Evolutionary conservation across 2,888 invertebrate genomes (phyloP).

Genomic region (Papilio gigon): DNA sequence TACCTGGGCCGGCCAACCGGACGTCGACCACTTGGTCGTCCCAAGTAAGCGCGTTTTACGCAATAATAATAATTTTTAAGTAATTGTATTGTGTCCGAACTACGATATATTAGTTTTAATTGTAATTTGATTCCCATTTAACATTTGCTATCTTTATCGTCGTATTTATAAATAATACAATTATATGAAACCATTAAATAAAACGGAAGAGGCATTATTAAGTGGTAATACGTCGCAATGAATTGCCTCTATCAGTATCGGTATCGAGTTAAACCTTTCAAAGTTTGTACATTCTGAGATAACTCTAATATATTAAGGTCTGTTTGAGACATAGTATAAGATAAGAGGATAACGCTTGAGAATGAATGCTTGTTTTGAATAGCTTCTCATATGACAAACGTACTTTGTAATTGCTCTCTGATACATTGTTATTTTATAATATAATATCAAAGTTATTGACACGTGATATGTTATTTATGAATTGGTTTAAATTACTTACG

Average conservation of each 20-base stretch:
- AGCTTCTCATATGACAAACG: conserved; percentile 64
- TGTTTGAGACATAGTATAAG: conserved; percentile 58
- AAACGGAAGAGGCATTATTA: conserved; percentile 9
- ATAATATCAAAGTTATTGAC: not conserved
- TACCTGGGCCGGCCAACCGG: too few relatives aligned
- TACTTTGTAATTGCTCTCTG: conserved; percentile 36
- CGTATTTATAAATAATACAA: conserved; percentile 18
- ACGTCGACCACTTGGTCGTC: too few relatives aligned
- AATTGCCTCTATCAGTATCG: conserved; percentile 36
- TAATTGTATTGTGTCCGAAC: not conserved
- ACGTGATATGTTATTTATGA: not conserved
- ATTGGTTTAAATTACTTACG: too few relatives aligned
- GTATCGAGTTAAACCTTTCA: conserved; percentile 34
- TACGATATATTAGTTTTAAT: not conserved
- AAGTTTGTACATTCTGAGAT: conserved; percentile 39
- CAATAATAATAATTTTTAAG: too few relatives aligned
- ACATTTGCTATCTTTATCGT: conserved; percentile 2
- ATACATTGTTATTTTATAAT: conserved; percentile 42
- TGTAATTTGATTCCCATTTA: not conserved
- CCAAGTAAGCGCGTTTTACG: too few relatives aligned
- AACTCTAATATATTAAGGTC: conserved; percentile 58
- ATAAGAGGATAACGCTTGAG: conserved; percentile 61
- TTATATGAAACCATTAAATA: conserved; percentile 9
- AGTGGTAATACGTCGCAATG: conserved; percentile 7
- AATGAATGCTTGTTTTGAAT: conserved; percentile 74